Conservation (phyloP, 2,888 invertebrate species). For the Drosophila niveifrons region DNA sequence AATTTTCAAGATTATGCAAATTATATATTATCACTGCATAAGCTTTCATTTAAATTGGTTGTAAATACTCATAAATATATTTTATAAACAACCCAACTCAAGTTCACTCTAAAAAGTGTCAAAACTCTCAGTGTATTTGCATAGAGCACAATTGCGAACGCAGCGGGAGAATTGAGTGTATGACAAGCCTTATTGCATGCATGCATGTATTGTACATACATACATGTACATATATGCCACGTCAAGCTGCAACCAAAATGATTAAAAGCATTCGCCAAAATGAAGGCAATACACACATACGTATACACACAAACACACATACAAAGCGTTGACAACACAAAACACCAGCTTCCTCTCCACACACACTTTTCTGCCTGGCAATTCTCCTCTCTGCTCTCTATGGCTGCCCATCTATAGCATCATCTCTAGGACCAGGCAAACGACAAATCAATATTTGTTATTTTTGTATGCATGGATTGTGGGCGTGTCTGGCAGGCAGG, state of each 20-base stretch:
- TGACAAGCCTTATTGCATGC: conserved; percentile 57
- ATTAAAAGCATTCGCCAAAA: conserved; percentile 64
- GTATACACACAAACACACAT: too few relatives aligned
- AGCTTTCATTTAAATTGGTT: too few relatives aligned
- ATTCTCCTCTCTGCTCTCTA: neutral
- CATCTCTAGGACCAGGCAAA: conserved; percentile 15
- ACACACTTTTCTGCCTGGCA: neutral
- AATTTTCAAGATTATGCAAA: too few relatives aligned
- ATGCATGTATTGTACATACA: too few relatives aligned
- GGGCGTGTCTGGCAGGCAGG: conserved; percentile 61
- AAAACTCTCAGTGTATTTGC: conserved; percentile 5
- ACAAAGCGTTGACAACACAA: conserved; percentile 38
- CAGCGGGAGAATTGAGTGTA: conserved; percentile 1
- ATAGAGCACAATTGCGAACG: conserved; percentile 17
- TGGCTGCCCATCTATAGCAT: neutral
- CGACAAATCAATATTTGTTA: conserved; percentile 79
- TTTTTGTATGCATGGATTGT: conserved; percentile 76
- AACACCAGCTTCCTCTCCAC: neutral
- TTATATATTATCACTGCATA: too few relatives aligned
- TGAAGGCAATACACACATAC: conserved; percentile 34
- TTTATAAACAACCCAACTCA: too few relatives aligned
- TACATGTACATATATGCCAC: too few relatives aligned
- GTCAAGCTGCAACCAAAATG: conserved; percentile 58
- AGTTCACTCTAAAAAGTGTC: too few relatives aligned
- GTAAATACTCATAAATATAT: too few relatives aligned